Base-by-base conservation (phyloP, 2,888 invertebrate genomes). In the Therioaphis trifolii region DNA sequence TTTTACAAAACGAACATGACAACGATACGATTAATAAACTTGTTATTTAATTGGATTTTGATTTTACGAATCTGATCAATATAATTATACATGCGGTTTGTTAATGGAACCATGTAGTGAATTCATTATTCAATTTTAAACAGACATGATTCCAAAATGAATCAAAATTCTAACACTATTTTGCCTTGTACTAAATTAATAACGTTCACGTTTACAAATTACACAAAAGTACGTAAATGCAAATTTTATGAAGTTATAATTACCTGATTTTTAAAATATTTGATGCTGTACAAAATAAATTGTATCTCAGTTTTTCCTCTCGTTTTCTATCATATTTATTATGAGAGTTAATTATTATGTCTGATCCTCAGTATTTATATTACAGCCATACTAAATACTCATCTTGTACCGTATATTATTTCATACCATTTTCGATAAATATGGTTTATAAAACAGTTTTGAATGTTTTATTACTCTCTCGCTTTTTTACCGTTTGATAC, bases 1-100 rank as follows among this genome's bases (percentile, higher is more conserved):
- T 27, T 76, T 24, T 5, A n/a, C 46, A 43, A 61, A 76, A 61
- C 43, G 61, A 27, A 43, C 40, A 75, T n/a, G 27, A 61, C 40
- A 43, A 61, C 40, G 43, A 46, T 63, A 76, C 61, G n/a, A 76
- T 63, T 63, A 76, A 46, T 76, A 61, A 40, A 75, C 75, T 75
- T 43, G 18, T 75, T 40, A 75, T 58, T 58, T 61, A 46, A 76
- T 76, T 61, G 14, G 18, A 24, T 63, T 58, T 76, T 76, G 43
- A 43, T 27, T 75, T 75, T 27, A 46, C 27, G 61, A 27, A 43
- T 76, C 43, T 63, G 27, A n/a, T 76, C 61, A 61, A 75, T 75
- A 43, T 11, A 35, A 40, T 58, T 24, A 43, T 58, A 75, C 14
- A 46, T 21, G 21, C 0, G 43, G 46, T 46, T 35, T 29, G 24